These are phyloP conservation scores for Tanypteryx hageni DNA, from an alignment of 2,888 invertebrate genomes.

Conservation along the genomic window DNA sequence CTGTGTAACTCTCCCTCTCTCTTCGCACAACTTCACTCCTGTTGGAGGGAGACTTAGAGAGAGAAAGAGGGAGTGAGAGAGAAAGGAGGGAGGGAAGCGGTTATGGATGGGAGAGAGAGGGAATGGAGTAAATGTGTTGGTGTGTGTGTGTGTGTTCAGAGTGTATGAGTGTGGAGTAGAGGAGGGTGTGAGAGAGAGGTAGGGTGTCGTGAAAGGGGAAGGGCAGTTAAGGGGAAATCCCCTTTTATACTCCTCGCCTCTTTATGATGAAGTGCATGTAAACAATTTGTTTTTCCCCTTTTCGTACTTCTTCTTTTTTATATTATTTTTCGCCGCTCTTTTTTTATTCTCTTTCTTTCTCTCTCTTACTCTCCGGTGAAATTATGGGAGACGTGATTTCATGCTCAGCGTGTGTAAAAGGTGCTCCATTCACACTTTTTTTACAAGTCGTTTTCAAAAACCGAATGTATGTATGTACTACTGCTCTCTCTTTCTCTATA, in stretches of 20 bases:
- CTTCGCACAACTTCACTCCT: constrained; percentile 40
- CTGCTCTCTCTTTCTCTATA: background rate
- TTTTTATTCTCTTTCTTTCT: constrained; percentile 17
- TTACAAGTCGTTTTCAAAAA: constrained; percentile 20
- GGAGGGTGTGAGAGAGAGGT: constrained; percentile 49
- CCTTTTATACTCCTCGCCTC: constrained; percentile 41
- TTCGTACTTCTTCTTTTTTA: background rate
- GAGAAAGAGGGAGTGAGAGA: constrained; percentile 60
- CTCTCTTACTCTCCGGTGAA: constrained; percentile 1
- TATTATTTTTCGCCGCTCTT: constrained; percentile 13
- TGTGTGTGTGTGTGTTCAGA: too few relatives aligned
- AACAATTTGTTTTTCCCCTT: constrained; percentile 57
- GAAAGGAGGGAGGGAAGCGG: constrained; percentile 46
- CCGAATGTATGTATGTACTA: background rate
- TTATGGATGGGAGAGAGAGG: constrained; percentile 63
- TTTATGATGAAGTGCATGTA: constrained; percentile 59
- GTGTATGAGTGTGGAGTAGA: constrained; percentile 31
- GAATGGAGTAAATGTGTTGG: constrained; percentile 27
- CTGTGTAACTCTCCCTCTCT: background rate
- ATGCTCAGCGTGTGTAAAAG: constrained; percentile 27
- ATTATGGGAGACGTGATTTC: constrained; percentile 56
- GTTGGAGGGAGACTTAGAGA: constrained; percentile 26
- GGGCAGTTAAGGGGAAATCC: constrained; percentile 68
- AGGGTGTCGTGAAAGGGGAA: constrained; percentile 68
- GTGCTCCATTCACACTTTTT: constrained; percentile 52